Evolutionary conservation across 1,140 invertebrate genomes (phyloP).

Genomic region (Nephila pilipes): DNA sequence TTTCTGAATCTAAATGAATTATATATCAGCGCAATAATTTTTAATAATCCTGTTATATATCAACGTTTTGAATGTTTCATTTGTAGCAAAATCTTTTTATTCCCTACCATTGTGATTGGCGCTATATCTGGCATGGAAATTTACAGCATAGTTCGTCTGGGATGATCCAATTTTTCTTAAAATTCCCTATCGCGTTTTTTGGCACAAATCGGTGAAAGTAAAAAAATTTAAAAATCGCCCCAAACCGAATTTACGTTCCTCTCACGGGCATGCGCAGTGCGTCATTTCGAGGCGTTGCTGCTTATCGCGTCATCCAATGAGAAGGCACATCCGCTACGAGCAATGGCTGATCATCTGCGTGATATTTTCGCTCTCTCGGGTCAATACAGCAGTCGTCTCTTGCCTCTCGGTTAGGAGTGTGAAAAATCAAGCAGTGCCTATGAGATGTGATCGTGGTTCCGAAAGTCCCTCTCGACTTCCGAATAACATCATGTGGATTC

Average conservation of each 20-base stretch:
- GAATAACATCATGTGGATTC: conserved; percentile 81
- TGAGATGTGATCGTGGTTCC: conserved; percentile 3
- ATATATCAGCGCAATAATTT: no score
- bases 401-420: background rate
- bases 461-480: background rate
- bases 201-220: background rate
- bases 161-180: background rate
- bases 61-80: no score
- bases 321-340: conserved; percentile 44
- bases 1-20: no score
- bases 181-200: background rate
- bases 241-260: background rate
- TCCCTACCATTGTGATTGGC: background rate
- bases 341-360: conserved; percentile 49
- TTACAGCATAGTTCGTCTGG: no score
- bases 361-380: conserved; percentile 41
- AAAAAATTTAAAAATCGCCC: conserved; percentile 28
- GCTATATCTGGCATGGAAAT: no score
- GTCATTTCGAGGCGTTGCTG: background rate
- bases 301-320: conserved; percentile 60
- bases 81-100: no score
- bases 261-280: conserved; percentile 45
- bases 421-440: background rate
- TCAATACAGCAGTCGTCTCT: background rate
- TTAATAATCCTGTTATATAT: no score